Conservation (phyloP, 1,140 invertebrate species). For the Papilio dardanus region DNA sequence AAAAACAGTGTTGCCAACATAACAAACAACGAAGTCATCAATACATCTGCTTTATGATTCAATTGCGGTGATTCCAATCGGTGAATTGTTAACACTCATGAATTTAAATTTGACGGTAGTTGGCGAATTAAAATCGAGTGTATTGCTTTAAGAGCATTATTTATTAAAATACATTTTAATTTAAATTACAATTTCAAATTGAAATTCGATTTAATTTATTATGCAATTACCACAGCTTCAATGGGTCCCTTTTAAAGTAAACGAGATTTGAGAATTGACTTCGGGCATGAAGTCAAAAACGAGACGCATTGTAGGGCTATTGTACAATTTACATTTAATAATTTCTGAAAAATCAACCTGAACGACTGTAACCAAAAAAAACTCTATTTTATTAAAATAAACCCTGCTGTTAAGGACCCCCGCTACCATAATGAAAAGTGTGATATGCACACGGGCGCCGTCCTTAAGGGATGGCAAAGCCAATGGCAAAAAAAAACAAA, state of each 20-base stretch:
- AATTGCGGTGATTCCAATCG: conserved; percentile 30
- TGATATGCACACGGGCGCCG: no score
- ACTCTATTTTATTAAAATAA: no score
- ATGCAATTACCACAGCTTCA: background rate
- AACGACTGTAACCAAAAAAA: no score
- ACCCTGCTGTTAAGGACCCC: no score
- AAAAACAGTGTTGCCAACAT: background rate
- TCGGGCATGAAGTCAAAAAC: no score
- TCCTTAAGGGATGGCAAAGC: no score
- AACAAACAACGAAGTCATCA: conserved; percentile 7
- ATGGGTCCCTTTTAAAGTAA: background rate
- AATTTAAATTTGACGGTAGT: conserved; percentile 19
- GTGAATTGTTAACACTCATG: conserved; percentile 29
- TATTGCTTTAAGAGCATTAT: conserved; percentile 6
- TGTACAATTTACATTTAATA: no score
- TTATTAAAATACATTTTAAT: conserved; percentile 14
- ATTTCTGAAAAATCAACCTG: no score
- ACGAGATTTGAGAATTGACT: background rate
- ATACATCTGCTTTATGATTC: conserved; percentile 28
- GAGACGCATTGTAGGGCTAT: no score
- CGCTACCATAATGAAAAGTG: no score
- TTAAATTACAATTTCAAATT: conserved; percentile 1
- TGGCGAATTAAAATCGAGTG: conserved; percentile 18
- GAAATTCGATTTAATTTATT: background rate
- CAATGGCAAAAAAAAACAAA: no score